Evolutionary conservation across 2,113 vertebrate genomes (phyloP), one percentile per base, ranked within the genome.

Genomic region (Sterna hirundo): DNA sequence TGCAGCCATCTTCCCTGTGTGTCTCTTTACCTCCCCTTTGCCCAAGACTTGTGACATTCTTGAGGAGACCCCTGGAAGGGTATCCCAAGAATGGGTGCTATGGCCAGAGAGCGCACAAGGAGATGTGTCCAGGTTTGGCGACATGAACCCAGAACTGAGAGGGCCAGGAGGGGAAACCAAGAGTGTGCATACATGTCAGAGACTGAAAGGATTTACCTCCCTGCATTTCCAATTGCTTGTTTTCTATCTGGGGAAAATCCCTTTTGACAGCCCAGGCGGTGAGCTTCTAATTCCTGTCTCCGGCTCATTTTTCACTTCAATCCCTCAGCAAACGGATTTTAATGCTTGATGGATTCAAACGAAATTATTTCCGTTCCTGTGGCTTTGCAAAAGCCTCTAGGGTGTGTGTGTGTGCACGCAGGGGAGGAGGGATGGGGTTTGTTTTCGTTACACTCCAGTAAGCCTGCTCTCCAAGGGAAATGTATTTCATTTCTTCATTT

Each of bases 291-390:
- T 97, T 97, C 96, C 96, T 79, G 85, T 97, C 97, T 96, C 92
- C 18, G 1, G 97, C 94, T 98, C 97, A 98, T 97, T 98, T 98
- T 97, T 97, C 96, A 96, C 95, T 96, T 94, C 97, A 98, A 82
- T 97, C 97, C 93, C 96, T 96, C 78, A 82, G 94, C 2, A 81
- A 97, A 97, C 42, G 88, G 97, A 97, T 97, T 97, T 97, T 98
- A 97, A 97, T 97, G 96, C 97, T 98, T 97, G 96, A 98, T 97
- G 96, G 97, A 97, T 97, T 97, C 97, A 97, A 96, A 97, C 86
- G 23, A 97, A 97, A 97, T 98, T 97, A 98, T 98, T 98, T 98
- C 94, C 44, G 18, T 96, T 97, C 93, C 94, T 77, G 71, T 97
- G 95, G 97, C 96, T 98, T 97, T 97, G 91, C 94, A 86, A 96